These are phyloP conservation scores for Cebus imitator DNA, from an alignment of 2,113 vertebrate species.

Conservation along the genomic window DNA sequence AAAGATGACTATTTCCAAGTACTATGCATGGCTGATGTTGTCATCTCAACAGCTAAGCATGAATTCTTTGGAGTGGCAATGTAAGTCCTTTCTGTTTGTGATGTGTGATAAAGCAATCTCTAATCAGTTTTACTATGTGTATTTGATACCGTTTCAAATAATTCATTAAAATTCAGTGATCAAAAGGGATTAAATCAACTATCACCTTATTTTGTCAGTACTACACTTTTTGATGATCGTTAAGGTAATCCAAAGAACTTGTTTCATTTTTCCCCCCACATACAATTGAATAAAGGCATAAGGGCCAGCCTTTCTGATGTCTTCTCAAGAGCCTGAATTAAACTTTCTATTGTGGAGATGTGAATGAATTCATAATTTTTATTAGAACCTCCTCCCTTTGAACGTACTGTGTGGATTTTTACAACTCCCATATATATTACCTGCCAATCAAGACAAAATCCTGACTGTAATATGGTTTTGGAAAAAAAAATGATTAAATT, in stretches of 20 bases:
- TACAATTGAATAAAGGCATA: not conserved
- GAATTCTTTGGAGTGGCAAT: constrained; percentile 98
- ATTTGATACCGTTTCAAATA: constrained; percentile 21
- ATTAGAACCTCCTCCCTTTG: constrained; percentile 48
- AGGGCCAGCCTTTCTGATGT: constrained; percentile 17
- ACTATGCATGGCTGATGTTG: constrained; percentile 93
- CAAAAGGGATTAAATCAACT: not conserved
- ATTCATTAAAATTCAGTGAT: constrained; percentile 44
- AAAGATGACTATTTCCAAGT: constrained; percentile 91
- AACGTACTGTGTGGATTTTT: constrained; percentile 56
- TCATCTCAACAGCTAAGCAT: constrained; percentile 95
- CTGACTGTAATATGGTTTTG: not conserved
- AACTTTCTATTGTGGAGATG: constrained; percentile 11
- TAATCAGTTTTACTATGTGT: constrained; percentile 58
- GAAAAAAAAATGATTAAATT: constrained; percentile 28
- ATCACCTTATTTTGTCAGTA: not conserved
- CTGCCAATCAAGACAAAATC: constrained; percentile 70
- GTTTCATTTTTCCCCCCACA: constrained; percentile 14
- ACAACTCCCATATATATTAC: constrained; percentile 66
- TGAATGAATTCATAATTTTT: constrained; percentile 58
- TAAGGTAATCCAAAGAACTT: constrained; percentile 53
- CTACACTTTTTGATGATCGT: constrained; percentile 28
- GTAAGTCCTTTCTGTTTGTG: constrained; percentile 88
- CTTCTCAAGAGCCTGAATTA: constrained; percentile 32
- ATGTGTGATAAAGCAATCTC: constrained; percentile 63